phyloP scores from a whole-genome alignment of 2,888 invertebrate species.

The Synanthedon formicaeformis region DNA sequence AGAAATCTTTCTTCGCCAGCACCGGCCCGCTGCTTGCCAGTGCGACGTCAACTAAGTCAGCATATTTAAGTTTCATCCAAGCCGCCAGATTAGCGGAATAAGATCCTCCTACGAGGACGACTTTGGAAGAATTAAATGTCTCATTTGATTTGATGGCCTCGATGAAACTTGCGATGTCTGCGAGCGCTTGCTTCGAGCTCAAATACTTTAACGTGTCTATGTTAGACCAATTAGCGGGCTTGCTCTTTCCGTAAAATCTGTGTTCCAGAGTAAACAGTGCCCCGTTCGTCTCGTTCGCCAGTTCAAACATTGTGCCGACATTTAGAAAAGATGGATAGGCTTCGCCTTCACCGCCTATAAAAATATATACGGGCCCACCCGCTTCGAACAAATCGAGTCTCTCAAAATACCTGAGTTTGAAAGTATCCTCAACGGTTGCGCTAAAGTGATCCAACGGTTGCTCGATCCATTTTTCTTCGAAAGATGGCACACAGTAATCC shows the following conservation, averaged over 20 bases:
- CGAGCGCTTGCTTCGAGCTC: slow-evolving; percentile 45
- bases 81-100: slow-evolving; percentile 56
- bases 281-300: slow-evolving; percentile 51
- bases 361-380: slow-evolving; percentile 43
- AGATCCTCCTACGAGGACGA: slow-evolving; percentile 51
- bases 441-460: slow-evolving; percentile 52
- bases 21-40: slow-evolving; percentile 56
- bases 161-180: slow-evolving; percentile 39
- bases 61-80: slow-evolving; percentile 49
- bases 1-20: slow-evolving; percentile 48
- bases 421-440: slow-evolving; percentile 26
- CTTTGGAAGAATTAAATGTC: slow-evolving; percentile 33
- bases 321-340: slow-evolving; percentile 31
- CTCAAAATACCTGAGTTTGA: slow-evolving; percentile 52
- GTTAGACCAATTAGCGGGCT: slow-evolving; percentile 32
- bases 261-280: slow-evolving; percentile 49
- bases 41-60: slow-evolving; percentile 47
- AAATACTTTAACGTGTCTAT: slow-evolving; percentile 38
- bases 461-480: slow-evolving; percentile 31
- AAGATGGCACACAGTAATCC: slow-evolving; percentile 10
- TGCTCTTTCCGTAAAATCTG: slow-evolving; percentile 53
- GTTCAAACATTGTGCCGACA: slow-evolving; percentile 39
- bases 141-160: slow-evolving; percentile 24
- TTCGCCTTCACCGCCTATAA: slow-evolving; percentile 42
- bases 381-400: slow-evolving; percentile 34